Evolutionary conservation across 2,888 invertebrate species (phyloP), one percentile per base, ranked within the genome.

Genomic region (Phymatocera aterrima): DNA sequence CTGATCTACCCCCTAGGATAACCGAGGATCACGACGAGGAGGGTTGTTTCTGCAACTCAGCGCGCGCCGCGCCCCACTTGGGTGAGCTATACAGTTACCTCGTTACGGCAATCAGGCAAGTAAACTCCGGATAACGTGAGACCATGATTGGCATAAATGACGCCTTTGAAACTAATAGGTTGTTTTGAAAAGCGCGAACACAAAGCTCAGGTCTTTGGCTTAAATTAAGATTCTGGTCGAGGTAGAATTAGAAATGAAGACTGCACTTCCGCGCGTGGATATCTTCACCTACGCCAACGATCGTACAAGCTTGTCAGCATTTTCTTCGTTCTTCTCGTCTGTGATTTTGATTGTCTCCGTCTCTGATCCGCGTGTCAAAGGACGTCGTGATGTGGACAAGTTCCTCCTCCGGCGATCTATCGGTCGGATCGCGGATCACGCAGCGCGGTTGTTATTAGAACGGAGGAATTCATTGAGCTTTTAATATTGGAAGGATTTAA

Each of bases 11-110:
- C 72, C 72, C 15, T 21, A 18, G 34, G 28, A 24, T 18, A 4
- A 28, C 51, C 31, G 72, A 43, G 51, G 12, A 46, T 46, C 68
- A 21, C 48, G 28, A 24, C 60, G n/a, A 51, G 51, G 80, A 84
- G 84, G 88, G 87, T 86, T 83, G 88, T 89, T 89, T 88, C 85
- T 89, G 90, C 90, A 89, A 89, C 85, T 89, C 90, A 90, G 87
- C 88, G 80, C 78, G 80, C 79, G 80, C 81, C 81, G 72, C 68
- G 34, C 83, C 83, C 85, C 84, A 86, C 85, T 85, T 86, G 88
- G 87, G 89, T 88, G 89, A 18, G 51, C 51, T 68, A n/a, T n/a
- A 68, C 43, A 51, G 51, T 72, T 81, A 86, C 84, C 86, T 86
- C 87, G 87, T 89, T 88, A 86, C 87, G 85, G 87, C 88, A 86